These are phyloP conservation scores for Drosophila sucinea DNA, from an alignment of 1,140 invertebrate genomes.

Conservation along the genomic window DNA sequence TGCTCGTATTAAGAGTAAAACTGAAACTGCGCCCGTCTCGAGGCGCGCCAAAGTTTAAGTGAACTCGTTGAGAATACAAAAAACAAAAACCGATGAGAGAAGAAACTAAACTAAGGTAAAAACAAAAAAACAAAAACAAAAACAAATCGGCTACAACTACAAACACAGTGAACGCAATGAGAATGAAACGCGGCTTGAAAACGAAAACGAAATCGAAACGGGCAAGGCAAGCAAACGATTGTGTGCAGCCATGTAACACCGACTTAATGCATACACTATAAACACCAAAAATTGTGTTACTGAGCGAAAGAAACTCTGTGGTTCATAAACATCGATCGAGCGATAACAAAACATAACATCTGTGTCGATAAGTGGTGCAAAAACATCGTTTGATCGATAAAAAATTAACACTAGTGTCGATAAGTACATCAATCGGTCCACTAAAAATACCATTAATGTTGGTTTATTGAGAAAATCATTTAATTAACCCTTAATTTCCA, in stretches of 20 bases:
- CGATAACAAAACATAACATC: too few relatives aligned
- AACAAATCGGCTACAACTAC: not conserved
- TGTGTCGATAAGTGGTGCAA: too few relatives aligned
- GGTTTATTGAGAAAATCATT: too few relatives aligned
- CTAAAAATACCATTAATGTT: too few relatives aligned
- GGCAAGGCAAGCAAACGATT: conserved; percentile 23
- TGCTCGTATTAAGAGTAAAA: conserved; percentile 72
- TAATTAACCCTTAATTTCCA: too few relatives aligned
- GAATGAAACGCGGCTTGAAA: conserved; percentile 63
- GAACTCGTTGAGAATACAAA: conserved; percentile 68
- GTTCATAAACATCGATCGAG: too few relatives aligned
- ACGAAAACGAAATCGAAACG: conserved; percentile 36
- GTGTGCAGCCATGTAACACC: not conserved
- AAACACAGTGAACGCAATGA: conserved; percentile 41
- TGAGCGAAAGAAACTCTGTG: too few relatives aligned
- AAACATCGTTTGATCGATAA: too few relatives aligned
- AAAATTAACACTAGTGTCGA: too few relatives aligned
- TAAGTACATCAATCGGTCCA: too few relatives aligned
- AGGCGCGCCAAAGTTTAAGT: conserved; percentile 65
- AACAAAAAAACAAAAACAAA: conserved; percentile 18
- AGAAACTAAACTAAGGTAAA: conserved; percentile 22
- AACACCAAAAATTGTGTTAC: not conserved
- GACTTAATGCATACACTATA: not conserved
- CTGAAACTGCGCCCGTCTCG: conserved; percentile 61
- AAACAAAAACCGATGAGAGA: conserved; percentile 1